Conservation (phyloP, 2,888 invertebrate genomes). For the Sialis fuliginosa region DNA sequence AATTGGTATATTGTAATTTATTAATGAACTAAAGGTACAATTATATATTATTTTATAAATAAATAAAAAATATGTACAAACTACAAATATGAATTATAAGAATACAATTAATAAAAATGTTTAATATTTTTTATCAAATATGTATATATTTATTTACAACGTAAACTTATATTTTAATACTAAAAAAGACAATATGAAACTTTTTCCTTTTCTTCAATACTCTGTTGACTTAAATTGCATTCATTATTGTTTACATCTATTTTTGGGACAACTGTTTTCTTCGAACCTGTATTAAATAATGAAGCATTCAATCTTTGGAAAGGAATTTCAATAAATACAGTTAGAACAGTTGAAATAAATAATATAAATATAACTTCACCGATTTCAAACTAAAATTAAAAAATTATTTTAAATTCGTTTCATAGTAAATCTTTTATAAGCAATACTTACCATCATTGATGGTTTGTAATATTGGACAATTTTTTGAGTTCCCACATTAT, state of each 20-base stretch:
- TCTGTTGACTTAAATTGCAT: not conserved
- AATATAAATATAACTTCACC: slow-evolving; percentile 30
- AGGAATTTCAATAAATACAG: slow-evolving; percentile 38
- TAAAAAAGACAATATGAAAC: too few species aligned
- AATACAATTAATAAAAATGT: too few species aligned
- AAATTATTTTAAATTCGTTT: not conserved
- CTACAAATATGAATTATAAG: too few species aligned
- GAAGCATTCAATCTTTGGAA: slow-evolving; percentile 17
- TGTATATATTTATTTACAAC: too few species aligned
- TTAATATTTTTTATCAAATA: too few species aligned
- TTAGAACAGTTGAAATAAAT: slow-evolving; percentile 28
- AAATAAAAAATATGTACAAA: too few species aligned
- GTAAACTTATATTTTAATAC: too few species aligned
- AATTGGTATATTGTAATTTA: too few species aligned
- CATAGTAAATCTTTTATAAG: not conserved
- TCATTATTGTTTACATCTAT: not conserved
- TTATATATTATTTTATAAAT: too few species aligned
- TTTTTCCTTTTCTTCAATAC: not conserved
- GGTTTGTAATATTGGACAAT: slow-evolving; percentile 31
- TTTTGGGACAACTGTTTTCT: not conserved
- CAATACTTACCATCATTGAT: slow-evolving; percentile 29
- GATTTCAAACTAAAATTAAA: slow-evolving; percentile 28
- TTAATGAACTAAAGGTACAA: too few species aligned
- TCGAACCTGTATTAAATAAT: not conserved
- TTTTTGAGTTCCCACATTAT: slow-evolving; percentile 38